Evolutionary conservation across 2,113 vertebrate genomes (phyloP).

Genomic region (Heterotilapia buettikoferi): DNA sequence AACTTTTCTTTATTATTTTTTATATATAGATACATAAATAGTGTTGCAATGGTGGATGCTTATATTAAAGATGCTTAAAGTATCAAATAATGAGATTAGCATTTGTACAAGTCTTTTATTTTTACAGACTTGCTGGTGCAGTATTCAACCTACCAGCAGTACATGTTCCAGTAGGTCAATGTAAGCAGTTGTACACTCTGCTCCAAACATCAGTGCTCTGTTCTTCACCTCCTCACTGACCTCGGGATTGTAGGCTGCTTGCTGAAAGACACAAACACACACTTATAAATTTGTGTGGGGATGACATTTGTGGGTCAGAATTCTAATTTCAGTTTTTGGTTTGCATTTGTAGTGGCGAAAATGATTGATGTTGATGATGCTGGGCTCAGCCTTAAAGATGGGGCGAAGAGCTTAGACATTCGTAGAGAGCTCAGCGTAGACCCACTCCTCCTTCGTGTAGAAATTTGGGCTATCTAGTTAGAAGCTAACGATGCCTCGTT

Average conservation of each 20-base stretch:
- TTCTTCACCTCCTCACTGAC: slow-evolving; percentile 83
- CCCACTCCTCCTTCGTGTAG: not conserved
- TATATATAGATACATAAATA: not conserved
- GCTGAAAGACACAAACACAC: slow-evolving; percentile 66
- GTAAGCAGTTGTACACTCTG: slow-evolving; percentile 89
- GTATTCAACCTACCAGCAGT: slow-evolving; percentile 72
- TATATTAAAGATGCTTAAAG: not conserved
- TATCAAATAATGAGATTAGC: not conserved
- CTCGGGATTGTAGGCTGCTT: slow-evolving; percentile 89
- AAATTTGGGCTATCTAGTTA: not conserved
- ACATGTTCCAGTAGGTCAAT: slow-evolving; percentile 91
- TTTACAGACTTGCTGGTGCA: not conserved
- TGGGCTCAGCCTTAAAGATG: not conserved
- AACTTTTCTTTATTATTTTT: not conserved
- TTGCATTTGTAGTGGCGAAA: not conserved
- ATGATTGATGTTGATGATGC: not conserved
- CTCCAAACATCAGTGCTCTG: slow-evolving; percentile 83
- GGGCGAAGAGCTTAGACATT: not conserved
- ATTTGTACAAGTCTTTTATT: not conserved
- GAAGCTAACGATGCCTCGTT: not conserved
- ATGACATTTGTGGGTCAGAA: not conserved
- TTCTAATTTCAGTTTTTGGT: not conserved
- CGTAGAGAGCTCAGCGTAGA: not conserved
- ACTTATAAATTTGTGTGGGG: not conserved
- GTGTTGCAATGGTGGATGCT: not conserved